Base-by-base conservation (phyloP, 2,888 invertebrate species). In the Cistogaster globosa region DNA sequence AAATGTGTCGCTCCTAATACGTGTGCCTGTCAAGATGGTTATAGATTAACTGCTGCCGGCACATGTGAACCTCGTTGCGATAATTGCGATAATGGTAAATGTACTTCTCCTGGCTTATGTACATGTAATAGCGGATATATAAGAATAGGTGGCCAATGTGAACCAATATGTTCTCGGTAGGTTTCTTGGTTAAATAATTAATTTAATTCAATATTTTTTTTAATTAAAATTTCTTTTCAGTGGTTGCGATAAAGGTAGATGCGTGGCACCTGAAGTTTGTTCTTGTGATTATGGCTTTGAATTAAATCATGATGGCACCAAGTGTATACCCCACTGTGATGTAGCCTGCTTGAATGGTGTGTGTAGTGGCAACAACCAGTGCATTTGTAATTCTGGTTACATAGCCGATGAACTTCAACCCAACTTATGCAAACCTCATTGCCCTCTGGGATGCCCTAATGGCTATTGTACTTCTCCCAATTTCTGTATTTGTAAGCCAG, bases 381-480 rank as follows among this genome's bases (percentile, higher is more conserved):
- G 96, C 90, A 92, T 93, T 9, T 95, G 95, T 86, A 93, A 94
- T 77, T 83, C 92, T 14, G 95, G 95, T 53, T 95, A 94, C 79
- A 86, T 92, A 0, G 80, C 89, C 42, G 94, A 94, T 86, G 91
- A 91, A 2, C 58, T 82, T 2, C 90, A 91, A 79, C 87, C 88
- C 1, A 90, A 90, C 62, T 93, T 94, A 74, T 95, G 95, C 87
- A 88, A 94, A 7, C 94, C 95, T 0, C 92, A 94, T 86, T 96
- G 96, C 88, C 93, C 94, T 0, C 94, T 94, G n/a, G 96, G 96
- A 0, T 97, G 97, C 87, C 93, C 93, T 11, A 96, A 96, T 89
- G 97, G 96, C 0, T 93, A 94, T 22, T 97, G 97, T 88, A 94
- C 96, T 0, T 94, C 94, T 0, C 96, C 96, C 0, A 95, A 96